Conservation (phyloP, 2,113 vertebrate genomes). For the Sander vitreus region DNA sequence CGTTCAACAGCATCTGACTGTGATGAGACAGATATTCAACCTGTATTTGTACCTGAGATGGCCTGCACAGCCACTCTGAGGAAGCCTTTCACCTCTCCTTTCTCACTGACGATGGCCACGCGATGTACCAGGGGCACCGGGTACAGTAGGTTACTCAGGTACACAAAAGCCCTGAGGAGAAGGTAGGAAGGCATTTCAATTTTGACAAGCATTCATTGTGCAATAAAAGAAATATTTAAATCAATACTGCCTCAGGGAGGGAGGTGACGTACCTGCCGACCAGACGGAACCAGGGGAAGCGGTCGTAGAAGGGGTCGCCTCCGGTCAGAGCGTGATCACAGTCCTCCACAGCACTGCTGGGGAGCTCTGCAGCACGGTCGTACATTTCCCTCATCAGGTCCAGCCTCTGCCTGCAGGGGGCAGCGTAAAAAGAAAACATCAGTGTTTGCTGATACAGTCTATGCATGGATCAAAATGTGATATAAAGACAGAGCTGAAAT, state of each 20-base stretch:
- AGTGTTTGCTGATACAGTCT: too few relatives aligned
- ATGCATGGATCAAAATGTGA: not conserved
- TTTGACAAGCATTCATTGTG: not conserved
- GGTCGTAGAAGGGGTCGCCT: slow-evolving; percentile 98
- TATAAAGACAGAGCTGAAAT: not conserved
- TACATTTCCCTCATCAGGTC: slow-evolving; percentile 99
- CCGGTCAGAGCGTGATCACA: slow-evolving; percentile 95
- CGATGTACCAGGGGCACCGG: slow-evolving; percentile 96
- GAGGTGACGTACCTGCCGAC: slow-evolving; percentile 91
- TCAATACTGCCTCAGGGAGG: not conserved
- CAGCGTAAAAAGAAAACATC: not conserved
- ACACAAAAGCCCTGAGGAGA: slow-evolving; percentile 93
- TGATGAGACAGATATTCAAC: not conserved
- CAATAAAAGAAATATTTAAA: not conserved
- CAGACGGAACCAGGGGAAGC: slow-evolving; percentile 98
- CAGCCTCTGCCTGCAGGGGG: slow-evolving; percentile 89
- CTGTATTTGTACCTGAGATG: slow-evolving; percentile 89
- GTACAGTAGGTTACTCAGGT: slow-evolving; percentile 98
- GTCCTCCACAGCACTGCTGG: slow-evolving; percentile 93
- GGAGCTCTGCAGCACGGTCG: slow-evolving; percentile 95
- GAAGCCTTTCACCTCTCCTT: slow-evolving; percentile 98
- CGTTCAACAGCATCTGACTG: not conserved
- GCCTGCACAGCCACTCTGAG: slow-evolving; percentile 97
- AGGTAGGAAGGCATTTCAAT: slow-evolving; percentile 11
- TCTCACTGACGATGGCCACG: slow-evolving; percentile 97